phyloP scores from a whole-genome alignment of 2,888 invertebrate genomes.

The Sceliomorpha sp. region DNA sequence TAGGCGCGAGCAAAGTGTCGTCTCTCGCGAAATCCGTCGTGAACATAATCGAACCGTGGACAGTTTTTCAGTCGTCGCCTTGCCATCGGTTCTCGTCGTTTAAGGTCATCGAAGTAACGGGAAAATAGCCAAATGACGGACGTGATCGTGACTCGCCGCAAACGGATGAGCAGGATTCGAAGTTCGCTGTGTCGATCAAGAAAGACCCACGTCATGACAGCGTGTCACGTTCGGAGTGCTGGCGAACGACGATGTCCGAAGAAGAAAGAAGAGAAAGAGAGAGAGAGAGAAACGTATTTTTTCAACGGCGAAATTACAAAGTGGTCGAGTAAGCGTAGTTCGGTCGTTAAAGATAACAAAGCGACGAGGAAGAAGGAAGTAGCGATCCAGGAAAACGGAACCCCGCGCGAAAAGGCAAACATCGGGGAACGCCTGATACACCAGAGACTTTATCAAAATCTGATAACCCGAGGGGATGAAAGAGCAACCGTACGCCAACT shows the following conservation, averaged over 20 bases:
- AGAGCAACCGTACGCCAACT: constrained; percentile 27
- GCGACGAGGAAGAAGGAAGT: constrained; percentile 1
- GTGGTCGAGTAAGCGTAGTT: too few relatives aligned
- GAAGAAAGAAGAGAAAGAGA: background rate
- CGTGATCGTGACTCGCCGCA: constrained; percentile 59
- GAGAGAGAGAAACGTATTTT: background rate
- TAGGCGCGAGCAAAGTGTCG: too few relatives aligned
- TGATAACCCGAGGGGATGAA: constrained; percentile 55
- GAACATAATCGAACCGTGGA: constrained; percentile 66
- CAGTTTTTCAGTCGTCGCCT: constrained; percentile 64
- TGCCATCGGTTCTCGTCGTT: constrained; percentile 62
- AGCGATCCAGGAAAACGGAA: constrained; percentile 44
- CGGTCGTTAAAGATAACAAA: constrained; percentile 1
- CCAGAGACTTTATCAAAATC: constrained; percentile 61
- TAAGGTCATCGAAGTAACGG: constrained; percentile 71
- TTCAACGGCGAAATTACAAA: background rate
- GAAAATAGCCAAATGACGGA: constrained; percentile 59
- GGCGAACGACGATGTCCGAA: background rate
- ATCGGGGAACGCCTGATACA: constrained; percentile 65
- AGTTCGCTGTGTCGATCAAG: constrained; percentile 16
- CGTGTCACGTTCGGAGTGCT: constrained; percentile 10
- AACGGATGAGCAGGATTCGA: constrained; percentile 35
- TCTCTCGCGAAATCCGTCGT: too few relatives aligned
- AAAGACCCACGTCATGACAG: constrained; percentile 13
- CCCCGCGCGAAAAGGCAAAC: constrained; percentile 68